Evolutionary conservation across 2,888 invertebrate species (phyloP), one percentile per base, ranked within the genome.

Genomic region (Limnephilus lunatus): DNA sequence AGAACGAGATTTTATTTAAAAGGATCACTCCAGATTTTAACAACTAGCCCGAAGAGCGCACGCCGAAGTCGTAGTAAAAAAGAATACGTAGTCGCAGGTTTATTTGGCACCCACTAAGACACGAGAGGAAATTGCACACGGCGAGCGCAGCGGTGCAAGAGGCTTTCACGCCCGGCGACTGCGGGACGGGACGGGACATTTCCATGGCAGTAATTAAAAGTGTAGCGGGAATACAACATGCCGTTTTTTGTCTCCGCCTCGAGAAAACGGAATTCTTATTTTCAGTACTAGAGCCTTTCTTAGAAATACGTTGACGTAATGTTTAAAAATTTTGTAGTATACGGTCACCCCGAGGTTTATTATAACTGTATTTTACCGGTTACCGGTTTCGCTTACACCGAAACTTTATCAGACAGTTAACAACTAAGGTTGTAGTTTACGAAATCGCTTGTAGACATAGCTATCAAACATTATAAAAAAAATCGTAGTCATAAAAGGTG

Each of bases 131-230:
- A 85, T 30, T 32, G 48, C 53, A 87, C n/a, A 53, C 81, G 81
- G 81, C 25, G 81, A 35, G 83, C 25, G 85, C 90, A 30, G 53
- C 68, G 53, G 85, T 25, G 90, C 80, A 53, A 19, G 85, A 90
- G 39, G 82, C 83, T 39, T 39, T 39, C 83, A 81, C 82, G 82
- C 48, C 48, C 32, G 90, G 85, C 85, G n/a, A 85, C 44, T 32
- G 85, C 19, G 39, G 80, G 80, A 35, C 12, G 53, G 7, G 25
- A n/a, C 32, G 81, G n/a, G 90, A n/a, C 81, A 32, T 80, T 80
- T 89, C 39, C 88, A 35, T 15, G 88, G 32, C n/a, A 89, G 88
- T 89, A 89, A 89, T 89, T 89, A 80, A 89, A 89, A 89, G 35
- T 89, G 88, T 89, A n/a, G 88, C 53, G 87, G 87, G 53, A 48